Evolutionary conservation across 2,888 invertebrate species (phyloP).

Genomic region (Tetragonula carbonaria): DNA sequence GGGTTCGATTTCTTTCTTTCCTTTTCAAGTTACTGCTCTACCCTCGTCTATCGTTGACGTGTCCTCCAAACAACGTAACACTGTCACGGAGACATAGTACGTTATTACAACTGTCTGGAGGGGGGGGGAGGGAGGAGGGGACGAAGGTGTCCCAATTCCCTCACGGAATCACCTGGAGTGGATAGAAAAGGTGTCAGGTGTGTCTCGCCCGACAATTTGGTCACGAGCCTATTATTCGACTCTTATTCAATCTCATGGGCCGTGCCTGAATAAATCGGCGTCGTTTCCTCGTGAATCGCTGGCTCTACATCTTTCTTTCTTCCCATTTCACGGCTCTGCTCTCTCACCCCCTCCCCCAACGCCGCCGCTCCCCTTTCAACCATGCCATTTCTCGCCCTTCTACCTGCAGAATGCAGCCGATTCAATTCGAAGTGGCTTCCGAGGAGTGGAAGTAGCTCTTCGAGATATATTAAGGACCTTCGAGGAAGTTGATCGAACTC

Average conservation of each 20-base stretch:
- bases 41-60: not conserved
- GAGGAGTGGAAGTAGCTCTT: slow-evolving; percentile 60
- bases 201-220: slow-evolving; percentile 66
- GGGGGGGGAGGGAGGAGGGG: not conserved
- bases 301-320: slow-evolving; percentile 67
- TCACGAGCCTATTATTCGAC: slow-evolving; percentile 73
- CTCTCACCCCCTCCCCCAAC: slow-evolving; percentile 22
- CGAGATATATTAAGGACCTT: slow-evolving; percentile 66
- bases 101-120: not conserved
- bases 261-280: slow-evolving; percentile 75
- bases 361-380: not conserved
- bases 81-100: slow-evolving; percentile 22
- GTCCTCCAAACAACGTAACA: not conserved
- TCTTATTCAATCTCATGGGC: slow-evolving; percentile 75
- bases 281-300: slow-evolving; percentile 70
- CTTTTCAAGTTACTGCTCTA: not conserved
- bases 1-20: not conserved
- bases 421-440: slow-evolving; percentile 72
- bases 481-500: slow-evolving; percentile 49
- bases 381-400: slow-evolving; percentile 8
- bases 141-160: slow-evolving; percentile 29
- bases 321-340: slow-evolving; percentile 58
- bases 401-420: slow-evolving; percentile 62
- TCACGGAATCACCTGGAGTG: slow-evolving; percentile 10
- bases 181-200: slow-evolving; percentile 67